Evolutionary conservation across 2,888 invertebrate species (phyloP).

Genomic region (Thereva unica): DNA sequence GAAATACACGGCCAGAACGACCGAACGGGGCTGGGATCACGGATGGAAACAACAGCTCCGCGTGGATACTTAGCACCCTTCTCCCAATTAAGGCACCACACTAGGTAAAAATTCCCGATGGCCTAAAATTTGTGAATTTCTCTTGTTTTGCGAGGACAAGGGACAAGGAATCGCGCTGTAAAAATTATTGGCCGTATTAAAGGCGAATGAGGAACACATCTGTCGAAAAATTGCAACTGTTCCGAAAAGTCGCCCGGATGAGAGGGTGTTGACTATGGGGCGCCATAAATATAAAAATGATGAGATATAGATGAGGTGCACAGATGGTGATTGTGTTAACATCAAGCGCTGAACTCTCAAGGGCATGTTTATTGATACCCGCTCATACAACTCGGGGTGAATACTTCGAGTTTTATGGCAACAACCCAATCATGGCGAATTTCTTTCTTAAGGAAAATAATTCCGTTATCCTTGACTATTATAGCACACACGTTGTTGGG

Average conservation of each 20-base stretch:
- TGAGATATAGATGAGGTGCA: constrained; percentile 41
- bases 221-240: constrained; percentile 48
- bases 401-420: no score
- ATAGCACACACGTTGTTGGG: no score
- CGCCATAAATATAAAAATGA: constrained; percentile 39
- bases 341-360: constrained; percentile 25
- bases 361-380: constrained; percentile 5
- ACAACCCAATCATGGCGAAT: no score
- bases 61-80: background rate
- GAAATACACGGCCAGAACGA: constrained; percentile 8
- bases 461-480: no score
- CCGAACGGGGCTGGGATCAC: background rate
- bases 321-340: constrained; percentile 37
- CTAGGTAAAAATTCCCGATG: constrained; percentile 32
- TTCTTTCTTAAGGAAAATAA: no score
- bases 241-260: background rate
- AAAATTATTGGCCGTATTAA: constrained; percentile 58
- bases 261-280: constrained; percentile 37
- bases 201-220: constrained; percentile 59
- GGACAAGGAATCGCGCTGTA: constrained; percentile 8
- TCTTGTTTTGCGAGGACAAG: background rate
- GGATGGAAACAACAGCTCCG: background rate
- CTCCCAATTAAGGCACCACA: constrained; percentile 35
- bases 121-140: constrained; percentile 7
- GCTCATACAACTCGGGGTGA: background rate